A percentile compares a stretch with the other conserved stretches of the same genome.
phyloP scores from a whole-genome alignment of 2,113 vertebrate species.

The Notechis scutatus region DNA sequence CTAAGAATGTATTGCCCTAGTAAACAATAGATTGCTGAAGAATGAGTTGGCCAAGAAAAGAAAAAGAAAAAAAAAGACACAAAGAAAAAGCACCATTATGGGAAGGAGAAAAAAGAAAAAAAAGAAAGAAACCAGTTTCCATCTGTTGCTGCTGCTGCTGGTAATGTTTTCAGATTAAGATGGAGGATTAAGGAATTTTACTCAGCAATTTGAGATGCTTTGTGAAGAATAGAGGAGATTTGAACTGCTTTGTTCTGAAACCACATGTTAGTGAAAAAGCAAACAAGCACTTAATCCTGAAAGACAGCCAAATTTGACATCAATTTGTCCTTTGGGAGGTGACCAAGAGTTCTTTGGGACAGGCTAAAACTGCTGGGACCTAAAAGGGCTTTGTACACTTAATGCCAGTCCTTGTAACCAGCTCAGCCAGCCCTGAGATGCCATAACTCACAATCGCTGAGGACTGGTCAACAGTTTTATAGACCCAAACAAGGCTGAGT shows the following conservation, averaged over 20 bases:
- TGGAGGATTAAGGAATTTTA: constrained; percentile 80
- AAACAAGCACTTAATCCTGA: constrained; percentile 90
- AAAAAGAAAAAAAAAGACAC: not conserved
- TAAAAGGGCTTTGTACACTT: constrained; percentile 37
- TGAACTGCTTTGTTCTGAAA: constrained; percentile 82
- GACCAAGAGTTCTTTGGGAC: constrained; percentile 64
- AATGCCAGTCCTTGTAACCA: constrained; percentile 56
- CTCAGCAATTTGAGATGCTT: constrained; percentile 82
- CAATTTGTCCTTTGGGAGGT: constrained; percentile 80
- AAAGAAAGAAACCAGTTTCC: constrained; percentile 52
- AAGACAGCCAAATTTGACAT: constrained; percentile 87
- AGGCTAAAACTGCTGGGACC: constrained; percentile 54
- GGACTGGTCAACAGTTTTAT: constrained; percentile 35
- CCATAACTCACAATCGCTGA: constrained; percentile 29
- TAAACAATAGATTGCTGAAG: constrained; percentile 35
- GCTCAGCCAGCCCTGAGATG: constrained; percentile 34
- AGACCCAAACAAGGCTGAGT: constrained; percentile 19
- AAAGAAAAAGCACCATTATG: constrained; percentile 8
- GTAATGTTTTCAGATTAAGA: constrained; percentile 76
- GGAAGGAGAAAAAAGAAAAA: constrained; percentile 28
- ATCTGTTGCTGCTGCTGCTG: constrained; percentile 36
- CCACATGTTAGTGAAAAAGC: constrained; percentile 79
- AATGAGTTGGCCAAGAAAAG: constrained; percentile 8
- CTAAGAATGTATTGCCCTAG: constrained; percentile 45
- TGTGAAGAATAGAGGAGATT: constrained; percentile 77